Base-by-base conservation (phyloP, 1,140 invertebrate species). In the Aphidius ervi region DNA sequence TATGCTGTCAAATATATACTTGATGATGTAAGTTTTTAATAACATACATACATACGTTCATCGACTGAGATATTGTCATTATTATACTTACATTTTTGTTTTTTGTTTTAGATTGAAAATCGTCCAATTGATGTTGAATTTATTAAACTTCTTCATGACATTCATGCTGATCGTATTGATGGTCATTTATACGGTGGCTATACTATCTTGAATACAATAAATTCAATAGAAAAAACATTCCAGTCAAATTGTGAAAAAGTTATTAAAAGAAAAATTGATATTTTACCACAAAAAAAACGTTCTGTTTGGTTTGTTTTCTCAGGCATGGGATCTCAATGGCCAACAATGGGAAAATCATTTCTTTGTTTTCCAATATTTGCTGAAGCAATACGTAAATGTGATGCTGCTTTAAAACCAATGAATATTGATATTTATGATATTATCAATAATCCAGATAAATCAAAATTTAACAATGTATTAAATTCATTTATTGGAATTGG, bases 401-500 rank as follows among this genome's bases (percentile, higher is more conserved):
- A 91, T 69, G 79, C 86, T 67, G 81, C 86, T 4, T 76, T 98
- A 1, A 80, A 85, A 67, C 83, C 86, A 0, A 87, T 87, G 71
- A 89, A 87, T 7, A 71, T 97, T 39, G 87, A 95, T 74, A 82
- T 98, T 5, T 85, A 88, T 10, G 78, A 90, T 52, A 87, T 97
- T 64, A 79, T 98, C 42, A 89, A 89, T 1, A 87, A 85, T 20
- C 78, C 83, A 10, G 86, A 93, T 69, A 86, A 88, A 5, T 83
- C 81, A 56, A 88, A 86, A 4, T 92, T 89, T 74, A 86, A 94
- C 56, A 90, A 93, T 70, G 87, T 93, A 62, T 72, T 96, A 0
- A 87, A 95, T 74, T 91, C 89, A 1, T 97, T 97, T 79, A 87
- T 97, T 47, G 90, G 91, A 42, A 97, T 97, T 69, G 92, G 93